Evolutionary conservation across 2,888 invertebrate genomes (phyloP).

Genomic region (Eulithis testata): DNA sequence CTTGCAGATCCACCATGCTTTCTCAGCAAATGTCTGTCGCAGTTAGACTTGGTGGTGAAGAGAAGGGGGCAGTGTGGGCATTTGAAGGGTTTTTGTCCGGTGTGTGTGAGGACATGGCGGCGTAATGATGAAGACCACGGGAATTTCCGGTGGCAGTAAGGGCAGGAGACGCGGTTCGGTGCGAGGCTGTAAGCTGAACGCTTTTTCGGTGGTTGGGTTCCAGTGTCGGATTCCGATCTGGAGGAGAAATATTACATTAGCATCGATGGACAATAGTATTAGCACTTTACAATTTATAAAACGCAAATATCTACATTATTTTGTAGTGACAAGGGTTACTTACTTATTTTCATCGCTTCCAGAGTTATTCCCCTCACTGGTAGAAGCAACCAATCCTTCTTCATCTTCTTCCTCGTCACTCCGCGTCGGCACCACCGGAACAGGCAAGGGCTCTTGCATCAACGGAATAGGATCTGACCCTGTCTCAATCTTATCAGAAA

Average conservation of each 20-base stretch:
- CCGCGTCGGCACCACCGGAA: constrained; percentile 86
- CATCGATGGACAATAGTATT: background rate
- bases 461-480: constrained; percentile 69
- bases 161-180: constrained; percentile 96
- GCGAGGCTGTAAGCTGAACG: constrained; percentile 98
- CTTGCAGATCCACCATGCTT: constrained; percentile 88
- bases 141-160: constrained; percentile 96
- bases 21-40: constrained; percentile 95
- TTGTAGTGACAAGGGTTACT: constrained; percentile 49
- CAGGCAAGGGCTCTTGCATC: constrained; percentile 90
- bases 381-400: constrained; percentile 91
- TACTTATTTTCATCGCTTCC: constrained; percentile 92
- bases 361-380: constrained; percentile 93
- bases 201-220: constrained; percentile 88
- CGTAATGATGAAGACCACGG: constrained; percentile 98
- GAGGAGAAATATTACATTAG: constrained; percentile 45
- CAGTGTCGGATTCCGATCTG: constrained; percentile 87
- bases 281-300: no score
- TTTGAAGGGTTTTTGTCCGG: constrained; percentile 98
- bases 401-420: constrained; percentile 89
- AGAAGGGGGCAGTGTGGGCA: constrained; percentile 96
- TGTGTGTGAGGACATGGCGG: constrained; percentile 97
- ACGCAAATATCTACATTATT: no score
- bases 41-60: constrained; percentile 98
- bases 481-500: constrained; percentile 75